Conservation (phyloP, 2,113 vertebrate genomes). For the Aleadryas rufinucha region DNA sequence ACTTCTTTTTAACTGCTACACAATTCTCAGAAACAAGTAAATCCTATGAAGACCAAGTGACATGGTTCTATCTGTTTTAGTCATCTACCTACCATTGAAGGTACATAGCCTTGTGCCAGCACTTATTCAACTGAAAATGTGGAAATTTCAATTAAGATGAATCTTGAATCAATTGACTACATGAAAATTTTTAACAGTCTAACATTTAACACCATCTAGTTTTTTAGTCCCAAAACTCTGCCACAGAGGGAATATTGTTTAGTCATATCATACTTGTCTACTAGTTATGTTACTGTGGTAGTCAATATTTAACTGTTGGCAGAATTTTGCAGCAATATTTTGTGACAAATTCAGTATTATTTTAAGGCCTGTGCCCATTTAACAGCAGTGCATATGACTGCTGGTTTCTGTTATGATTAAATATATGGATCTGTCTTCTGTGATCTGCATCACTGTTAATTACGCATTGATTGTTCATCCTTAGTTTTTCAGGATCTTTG, state of each 20-base stretch:
- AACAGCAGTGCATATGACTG: rapidly evolving
- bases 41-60: background rate
- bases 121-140: background rate
- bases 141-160: background rate
- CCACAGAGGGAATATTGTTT: background rate
- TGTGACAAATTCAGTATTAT: background rate
- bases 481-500: background rate
- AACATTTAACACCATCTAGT: background rate
- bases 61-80: background rate
- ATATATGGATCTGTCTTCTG: background rate
- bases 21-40: background rate
- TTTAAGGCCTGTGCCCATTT: background rate
- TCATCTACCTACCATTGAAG: background rate
- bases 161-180: background rate
- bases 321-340: background rate
- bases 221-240: background rate
- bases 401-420: background rate
- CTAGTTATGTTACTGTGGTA: background rate
- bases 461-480: background rate
- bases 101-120: background rate
- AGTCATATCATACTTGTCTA: background rate
- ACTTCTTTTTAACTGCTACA: background rate
- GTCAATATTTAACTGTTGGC: background rate
- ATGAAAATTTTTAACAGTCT: background rate
- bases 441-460: background rate